Evolutionary conservation across 2,113 vertebrate species (phyloP).

Genomic region (Melanerpes formicivorus): DNA sequence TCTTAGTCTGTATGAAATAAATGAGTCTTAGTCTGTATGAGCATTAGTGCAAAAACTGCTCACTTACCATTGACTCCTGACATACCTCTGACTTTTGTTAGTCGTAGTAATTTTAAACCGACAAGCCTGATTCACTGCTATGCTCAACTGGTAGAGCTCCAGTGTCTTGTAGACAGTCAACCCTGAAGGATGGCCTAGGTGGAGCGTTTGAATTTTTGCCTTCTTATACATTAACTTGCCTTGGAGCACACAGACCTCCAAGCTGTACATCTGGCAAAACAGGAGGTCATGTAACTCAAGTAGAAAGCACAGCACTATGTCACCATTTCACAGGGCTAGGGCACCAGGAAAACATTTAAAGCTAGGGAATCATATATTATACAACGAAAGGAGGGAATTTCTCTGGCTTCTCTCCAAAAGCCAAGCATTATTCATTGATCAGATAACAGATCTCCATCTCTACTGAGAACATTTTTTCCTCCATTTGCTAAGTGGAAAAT

Average conservation of each 20-base stretch:
- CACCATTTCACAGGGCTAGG: not conserved
- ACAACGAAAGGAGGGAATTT: constrained; percentile 32
- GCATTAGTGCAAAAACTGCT: not conserved
- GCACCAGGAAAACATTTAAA: not conserved
- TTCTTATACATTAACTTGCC: not conserved
- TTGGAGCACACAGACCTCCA: not conserved
- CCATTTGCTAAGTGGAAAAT: constrained; percentile 74
- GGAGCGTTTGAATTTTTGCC: not conserved
- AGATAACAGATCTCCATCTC: constrained; percentile 43
- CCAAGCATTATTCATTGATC: constrained; percentile 42
- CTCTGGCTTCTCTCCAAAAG: constrained; percentile 44
- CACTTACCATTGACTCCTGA: not conserved
- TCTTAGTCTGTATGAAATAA: not conserved
- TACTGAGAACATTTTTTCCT: constrained; percentile 45
- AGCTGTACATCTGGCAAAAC: not conserved
- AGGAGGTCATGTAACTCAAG: not conserved
- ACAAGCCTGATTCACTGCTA: not conserved
- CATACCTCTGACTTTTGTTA: not conserved
- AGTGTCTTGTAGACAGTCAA: not conserved
- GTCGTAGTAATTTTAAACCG: not conserved
- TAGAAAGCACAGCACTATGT: rapidly evolving
- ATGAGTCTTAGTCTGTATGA: not conserved
- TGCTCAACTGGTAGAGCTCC: not conserved
- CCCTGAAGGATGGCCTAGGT: not conserved
- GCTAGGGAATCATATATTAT: not conserved